Conservation (phyloP, 2,888 invertebrate species). For the Coleophora flavipennella region DNA sequence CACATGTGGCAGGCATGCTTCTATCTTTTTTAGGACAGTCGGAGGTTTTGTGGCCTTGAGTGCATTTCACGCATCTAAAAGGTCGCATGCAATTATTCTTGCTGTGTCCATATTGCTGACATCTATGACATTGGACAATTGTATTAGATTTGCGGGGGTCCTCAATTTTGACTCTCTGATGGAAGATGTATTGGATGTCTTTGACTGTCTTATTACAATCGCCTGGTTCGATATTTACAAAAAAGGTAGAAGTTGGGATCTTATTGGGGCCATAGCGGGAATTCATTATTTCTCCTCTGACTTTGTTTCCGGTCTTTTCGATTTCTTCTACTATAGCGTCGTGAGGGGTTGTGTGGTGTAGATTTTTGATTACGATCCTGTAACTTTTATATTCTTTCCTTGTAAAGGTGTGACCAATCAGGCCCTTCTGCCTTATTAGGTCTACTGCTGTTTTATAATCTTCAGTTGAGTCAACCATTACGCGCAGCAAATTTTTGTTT, state of each 20-base stretch:
- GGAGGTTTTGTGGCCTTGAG: not conserved
- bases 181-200: slow-evolving; percentile 1
- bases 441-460: slow-evolving; percentile 11
- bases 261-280: slow-evolving; percentile 14
- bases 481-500: slow-evolving; percentile 8
- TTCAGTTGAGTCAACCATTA: slow-evolving; percentile 1
- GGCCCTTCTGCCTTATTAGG: slow-evolving; percentile 9
- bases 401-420: slow-evolving; percentile 20
- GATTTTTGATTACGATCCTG: slow-evolving; percentile 18
- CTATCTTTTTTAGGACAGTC: slow-evolving; percentile 3
- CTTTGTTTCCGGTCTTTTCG: slow-evolving; percentile 16
- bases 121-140: slow-evolving; percentile 6
- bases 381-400: slow-evolving; percentile 13
- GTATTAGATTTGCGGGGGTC: slow-evolving; percentile 2
- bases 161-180: slow-evolving; percentile 4
- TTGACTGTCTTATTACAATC: not conserved
- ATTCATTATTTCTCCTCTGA: slow-evolving; percentile 16
- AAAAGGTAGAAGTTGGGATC: slow-evolving; percentile 18
- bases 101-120: slow-evolving; percentile 7
- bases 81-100: slow-evolving; percentile 9
- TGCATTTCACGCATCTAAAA: slow-evolving; percentile 6
- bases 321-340: slow-evolving; percentile 9
- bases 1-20: slow-evolving; percentile 2
- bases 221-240: slow-evolving; percentile 6
- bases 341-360: slow-evolving; percentile 16